Evolutionary conservation across 2,888 invertebrate species (phyloP).

Genomic region (Subacronicta megacephala): DNA sequence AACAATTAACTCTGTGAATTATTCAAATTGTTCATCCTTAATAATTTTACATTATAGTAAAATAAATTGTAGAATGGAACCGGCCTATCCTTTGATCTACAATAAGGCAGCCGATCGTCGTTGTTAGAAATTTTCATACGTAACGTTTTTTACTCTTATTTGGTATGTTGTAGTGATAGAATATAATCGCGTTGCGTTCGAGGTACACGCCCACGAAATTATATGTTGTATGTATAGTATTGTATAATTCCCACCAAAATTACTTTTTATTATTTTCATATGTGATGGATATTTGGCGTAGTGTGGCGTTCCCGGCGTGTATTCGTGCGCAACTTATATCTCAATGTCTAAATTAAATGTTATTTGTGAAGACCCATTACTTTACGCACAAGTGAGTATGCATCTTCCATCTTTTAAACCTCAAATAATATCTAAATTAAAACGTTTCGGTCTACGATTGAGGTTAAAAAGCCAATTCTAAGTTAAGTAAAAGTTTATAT

Average conservation of each 20-base stretch:
- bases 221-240: conserved; percentile 52
- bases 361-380: conserved; percentile 64
- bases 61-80: conserved; percentile 45
- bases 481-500: conserved; percentile 84
- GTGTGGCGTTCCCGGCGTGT: conserved; percentile 49
- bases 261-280: conserved; percentile 47
- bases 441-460: conserved; percentile 70
- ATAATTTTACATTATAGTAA: conserved; percentile 35
- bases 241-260: conserved; percentile 61
- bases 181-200: conserved; percentile 59
- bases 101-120: conserved; percentile 54
- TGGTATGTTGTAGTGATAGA: conserved; percentile 74
- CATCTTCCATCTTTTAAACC: conserved; percentile 73
- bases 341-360: conserved; percentile 63
- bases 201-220: conserved; percentile 53
- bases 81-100: conserved; percentile 61
- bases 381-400: conserved; percentile 76
- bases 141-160: conserved; percentile 77
- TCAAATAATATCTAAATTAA: conserved; percentile 61
- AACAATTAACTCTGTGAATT: conserved; percentile 23
- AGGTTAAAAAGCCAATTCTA: conserved; percentile 84
- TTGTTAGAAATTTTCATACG: conserved; percentile 80
- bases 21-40: conserved; percentile 33
- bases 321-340: conserved; percentile 44
- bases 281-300: conserved; percentile 35